Evolutionary conservation across 2,797 vertebrate genomes (phyloP), one percentile per base, ranked within the genome.

Genomic region (Pangasius larnaudii): DNA sequence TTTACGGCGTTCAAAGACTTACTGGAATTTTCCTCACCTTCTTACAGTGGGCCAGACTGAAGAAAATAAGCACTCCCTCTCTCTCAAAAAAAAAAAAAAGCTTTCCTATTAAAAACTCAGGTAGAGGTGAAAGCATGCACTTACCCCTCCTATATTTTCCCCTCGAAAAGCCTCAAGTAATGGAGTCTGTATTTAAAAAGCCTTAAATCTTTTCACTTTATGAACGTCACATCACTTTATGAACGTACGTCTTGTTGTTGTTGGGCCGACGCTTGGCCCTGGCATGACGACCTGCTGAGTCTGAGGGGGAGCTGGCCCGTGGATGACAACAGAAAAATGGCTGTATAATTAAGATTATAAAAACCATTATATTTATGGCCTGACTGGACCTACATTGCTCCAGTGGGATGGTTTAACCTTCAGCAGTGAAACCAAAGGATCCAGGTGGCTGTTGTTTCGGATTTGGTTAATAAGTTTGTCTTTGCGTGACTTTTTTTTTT

Each of bases 311-410:
- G 90, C 92, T 93, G 94, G 93, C 88, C 87, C 80, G 42, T 51
- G 90, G 46, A 89, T 89, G 87, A 94, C 89, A 93, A 91, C 92
- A 92, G 90, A 94, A 92, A 92, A 93, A 93, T 90, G 77, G 90
- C 90, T 93, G 88, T 89, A 89, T 92, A 94, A 93, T 94, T 93
- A 94, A 92, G 93, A 93, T 91, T 87, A 91, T 92, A 92, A 93
- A 94, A 93, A 91, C 5, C 5, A 24, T 88, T 86, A 89, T 89
- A 92, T 93, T 95, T 93, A 94, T 84, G 86, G 86, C 90, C 87
- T 74, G 11, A 7, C 18, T 75, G 18, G 58, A 85, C 39, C 88
- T 79, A 27, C 72, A 89, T n/a, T 58, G 61, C 87, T 90, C 80
- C 84, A 18, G 59, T 27, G 83, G 84, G 85, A 86, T 4, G 49